Base-by-base conservation (phyloP, 37 sponge, comb jelly and placozoan genomes). In the Halisarca cf. caerulea region DNA sequence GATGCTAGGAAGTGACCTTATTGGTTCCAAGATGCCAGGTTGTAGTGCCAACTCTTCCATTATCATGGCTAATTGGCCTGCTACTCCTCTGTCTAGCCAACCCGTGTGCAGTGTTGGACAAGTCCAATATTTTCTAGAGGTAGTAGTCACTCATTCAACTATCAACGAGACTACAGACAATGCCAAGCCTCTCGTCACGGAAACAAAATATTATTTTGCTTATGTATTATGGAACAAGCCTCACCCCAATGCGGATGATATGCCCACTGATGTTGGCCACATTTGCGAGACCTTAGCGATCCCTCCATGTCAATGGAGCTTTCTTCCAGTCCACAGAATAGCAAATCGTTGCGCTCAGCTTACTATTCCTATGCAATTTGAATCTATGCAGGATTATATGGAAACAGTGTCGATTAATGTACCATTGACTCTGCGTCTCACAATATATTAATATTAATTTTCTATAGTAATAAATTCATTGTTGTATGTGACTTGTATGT, bases 271-370 rank as follows among this genome's bases (percentile, higher is more conserved):
- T 58, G 83, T 83, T 18, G 89, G 84, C 38, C 61, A 32, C 61
- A 53, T 88, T 32, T 74, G 77, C 58, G 27, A 44, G 3, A 58
- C 66, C 33, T 58, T 27, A 8, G 15, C 17, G 23, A 64, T 80
- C 20, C 59, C 45, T 23, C 11, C 45, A 17, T 54, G 53, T 33
- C 24, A 39, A 23, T 88, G 83, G 42, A 58, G 69, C 37, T 89
- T 64, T 58, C 43, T 89, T 17, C 89, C 89, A 59, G 75, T 84
- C 5, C 89, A 89, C 2, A 71, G 89, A 7, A 68, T 89, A 68
- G 59, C 58, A 7, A 54, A 58, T 1, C 40, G 51, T 14, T 88
- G 89, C 84, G 84, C 84, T 35, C 54, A 59, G 33, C n/a, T 11
- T 14, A 17, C 8, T n/a, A n/a, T n/a, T n/a, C n/a, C n/a, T n/a